Evolutionary conservation across 2,888 invertebrate genomes (phyloP), one percentile per base, ranked within the genome.

Genomic region (Saturnia japonica): DNA sequence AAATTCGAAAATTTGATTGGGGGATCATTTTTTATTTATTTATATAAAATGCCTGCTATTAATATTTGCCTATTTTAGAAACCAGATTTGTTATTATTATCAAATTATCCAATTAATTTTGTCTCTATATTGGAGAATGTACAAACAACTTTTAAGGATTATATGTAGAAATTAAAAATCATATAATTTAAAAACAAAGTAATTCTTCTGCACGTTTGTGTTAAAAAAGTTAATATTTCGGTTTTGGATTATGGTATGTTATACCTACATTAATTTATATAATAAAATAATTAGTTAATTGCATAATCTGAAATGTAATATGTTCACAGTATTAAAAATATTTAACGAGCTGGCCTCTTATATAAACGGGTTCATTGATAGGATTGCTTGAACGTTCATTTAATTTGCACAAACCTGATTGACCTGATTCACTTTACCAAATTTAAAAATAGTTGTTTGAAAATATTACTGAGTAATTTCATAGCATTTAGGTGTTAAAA

Each of bases 241-340:
- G 88, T 89, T 85, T 89, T 89, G 89, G 88, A 86, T 79, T 84
- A 80, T 88, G 88, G 87, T 89, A 84, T 84, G 80, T 81, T 71
- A 68, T 75, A 72, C 71, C 67, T n/a, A n/a, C n/a, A n/a, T 66
- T 67, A 51, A 70, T 70, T 77, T 74, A 72, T 11, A 12, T 25
- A 57, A 25, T 25, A 57, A 57, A 28, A 57, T 12, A 57, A 25
- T 54, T 57, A 28, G 70, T 73, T 67, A 72, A 72, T 75, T n/a
- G 69, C 71, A 74, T 78, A 79, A 74, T 81, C 78, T 72, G 72
- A 70, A 68, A 70, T 77, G 75, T 75, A 76, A 74, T 77, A 43
- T 79, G 77, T 85, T 85, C 77, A 71, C 72, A 84, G 80, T 84
- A 84, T 83, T 80, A 78, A 75, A 64, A 75, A 75, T 78, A 72